Base-by-base conservation (phyloP, 2,113 vertebrate genomes). In the Melanocharis versteri region DNA sequence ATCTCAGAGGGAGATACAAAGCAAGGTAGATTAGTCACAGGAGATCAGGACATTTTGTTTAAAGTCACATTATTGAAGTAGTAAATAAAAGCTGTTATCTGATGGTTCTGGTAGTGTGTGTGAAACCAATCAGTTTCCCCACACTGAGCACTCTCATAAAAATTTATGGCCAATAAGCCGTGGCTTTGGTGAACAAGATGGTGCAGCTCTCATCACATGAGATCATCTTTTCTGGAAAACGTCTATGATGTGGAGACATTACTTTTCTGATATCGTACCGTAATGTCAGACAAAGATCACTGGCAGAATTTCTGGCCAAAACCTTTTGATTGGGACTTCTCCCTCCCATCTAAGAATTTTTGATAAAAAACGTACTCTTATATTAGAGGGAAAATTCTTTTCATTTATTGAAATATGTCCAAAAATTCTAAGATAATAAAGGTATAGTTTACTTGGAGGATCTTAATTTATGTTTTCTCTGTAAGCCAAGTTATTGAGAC, bases 61-160 rank as follows among this genome's bases (percentile, higher is more conserved):
- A 80, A 88, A 30, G 47, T 62, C 83, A 33, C 3, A 3, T 83
- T 85, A 93, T 56, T 91, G 89, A 91, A 90, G 68, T 44, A 80
- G 66, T 90, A 95, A 96, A 94, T 91, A 93, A 91, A 88, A 91
- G 27, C n/a, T 66, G 6, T 56, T 94, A 90, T 90, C 93, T 88
- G 62, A 69, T 77, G 50, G 27, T 57, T 22, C 15, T 83, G 44
- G 42, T 47, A 76, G 37, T 37, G 12, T 40, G 22, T 35, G 69
- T 85, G 87, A 87, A 91, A 89, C 31, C 13, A 90, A 85, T 56
- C 23, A 11, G 33, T 76, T 93, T 95, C 22, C 27, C 54, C 71
- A 70, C 50, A 54, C 22, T 57, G 39, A 90, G 44, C 56, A 48
- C 13, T 64, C 72, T 85, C 20, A 35, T 56, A 91, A 91, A 73